phyloP scores from a whole-genome alignment of 1,140 invertebrate genomes.

The Pseudomyrmex pallidus region DNA sequence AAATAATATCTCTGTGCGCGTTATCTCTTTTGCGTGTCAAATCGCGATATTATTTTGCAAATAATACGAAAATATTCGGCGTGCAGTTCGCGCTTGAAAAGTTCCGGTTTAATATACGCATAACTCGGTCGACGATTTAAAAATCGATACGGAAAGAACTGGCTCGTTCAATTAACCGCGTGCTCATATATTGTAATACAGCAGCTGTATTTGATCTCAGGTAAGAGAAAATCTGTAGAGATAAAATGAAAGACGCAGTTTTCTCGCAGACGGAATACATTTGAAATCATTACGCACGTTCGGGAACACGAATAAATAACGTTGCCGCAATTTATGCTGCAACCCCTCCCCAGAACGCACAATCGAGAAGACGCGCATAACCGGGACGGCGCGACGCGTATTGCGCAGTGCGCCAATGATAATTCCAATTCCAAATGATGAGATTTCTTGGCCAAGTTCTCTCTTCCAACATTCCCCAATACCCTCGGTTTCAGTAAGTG shows the following conservation, averaged over 20 bases:
- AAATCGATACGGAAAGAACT: slow-evolving; percentile 43
- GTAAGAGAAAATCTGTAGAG: too few species aligned
- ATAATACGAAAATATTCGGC: not conserved
- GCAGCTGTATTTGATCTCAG: not conserved
- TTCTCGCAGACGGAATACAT: not conserved
- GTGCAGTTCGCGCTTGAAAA: not conserved
- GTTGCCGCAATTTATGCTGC: slow-evolving; percentile 30
- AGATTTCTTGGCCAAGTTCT: slow-evolving; percentile 63
- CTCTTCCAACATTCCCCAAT: slow-evolving; percentile 45
- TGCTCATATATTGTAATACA: slow-evolving; percentile 19
- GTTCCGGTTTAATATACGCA: slow-evolving; percentile 19
- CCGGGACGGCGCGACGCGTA: slow-evolving; percentile 1
- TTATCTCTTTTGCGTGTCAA: not conserved
- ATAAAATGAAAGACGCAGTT: slow-evolving; percentile 22
- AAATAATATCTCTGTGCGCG: not conserved
- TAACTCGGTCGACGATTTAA: slow-evolving; percentile 40
- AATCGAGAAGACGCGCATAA: slow-evolving; percentile 15
- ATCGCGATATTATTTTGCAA: not conserved
- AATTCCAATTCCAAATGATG: slow-evolving; percentile 62
- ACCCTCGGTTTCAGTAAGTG: slow-evolving; percentile 70
- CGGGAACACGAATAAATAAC: slow-evolving; percentile 3
- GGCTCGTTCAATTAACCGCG: slow-evolving; percentile 49
- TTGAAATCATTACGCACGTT: slow-evolving; percentile 28
- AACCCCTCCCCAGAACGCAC: slow-evolving; percentile 21
- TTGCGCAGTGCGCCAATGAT: slow-evolving; percentile 60